Base-by-base conservation (phyloP, 2,888 invertebrate genomes). In the Lathronympha strigana region DNA sequence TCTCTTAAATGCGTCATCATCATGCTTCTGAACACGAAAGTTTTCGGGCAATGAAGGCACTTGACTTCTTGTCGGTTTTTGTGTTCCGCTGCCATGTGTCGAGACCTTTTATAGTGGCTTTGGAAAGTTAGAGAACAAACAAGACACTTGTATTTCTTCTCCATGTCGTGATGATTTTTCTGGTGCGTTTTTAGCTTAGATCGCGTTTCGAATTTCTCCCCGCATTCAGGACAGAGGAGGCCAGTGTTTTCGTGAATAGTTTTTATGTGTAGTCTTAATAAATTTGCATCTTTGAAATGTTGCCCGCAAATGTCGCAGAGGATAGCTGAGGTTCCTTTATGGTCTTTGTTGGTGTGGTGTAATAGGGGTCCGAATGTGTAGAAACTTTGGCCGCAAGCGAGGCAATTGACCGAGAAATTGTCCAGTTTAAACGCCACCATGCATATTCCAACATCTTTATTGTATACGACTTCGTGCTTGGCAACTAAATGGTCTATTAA, bases 81-180 rank as follows among this genome's bases (percentile, higher is more conserved):
- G 47, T 91, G 91, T 3, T 87, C 90, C 0, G 81, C 71, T 0
- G 85, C 88, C 91, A 91, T 91, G 50, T 92, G 91, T 13, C 84
- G 69, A 0, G 88, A 90, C 2, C 90, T 71, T 57, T 86, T 88
- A 62, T 89, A 89, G 54, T 88, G 86, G n/a, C 87, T 88, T 28
- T 82, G 81, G 51, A 93, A 93, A 0, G 74, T 83, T 36, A 82
- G 76, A 0, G 88, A 70, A 54, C 93, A 93, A 0, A 88, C 80
- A 2, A 88, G 74, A 68, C 94, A 94, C 60, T 90, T 91, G 71
- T 88, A 93, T 31, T 90, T 93, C 68, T 90, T 93, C 33, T 92
- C 92, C 11, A 86, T 61, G 40, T 87, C 84, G n/a, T 90, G 90
- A 8, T 79, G 80, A 43, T 88, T 86, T 31, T 86, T 86, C 69